Percentiles rank a stretch among this genome's conserved stretches.
Evolutionary conservation across 1,140 invertebrate species (phyloP).

Genomic region (Belonocnema kinseyi): DNA sequence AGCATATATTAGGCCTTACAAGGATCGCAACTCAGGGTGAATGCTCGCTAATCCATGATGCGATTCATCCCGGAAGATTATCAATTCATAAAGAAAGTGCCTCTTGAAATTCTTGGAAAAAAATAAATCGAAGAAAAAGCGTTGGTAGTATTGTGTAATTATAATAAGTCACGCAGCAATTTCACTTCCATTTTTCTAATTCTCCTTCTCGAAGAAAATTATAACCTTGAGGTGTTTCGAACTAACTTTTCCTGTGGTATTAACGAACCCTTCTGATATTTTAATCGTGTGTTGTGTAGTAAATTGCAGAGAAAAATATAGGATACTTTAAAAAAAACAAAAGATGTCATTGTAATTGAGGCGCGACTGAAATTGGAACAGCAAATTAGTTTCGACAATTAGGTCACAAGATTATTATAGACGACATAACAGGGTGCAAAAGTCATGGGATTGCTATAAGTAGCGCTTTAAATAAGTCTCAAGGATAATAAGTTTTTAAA

Average conservation of each 20-base stretch:
- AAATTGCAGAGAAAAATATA: background rate
- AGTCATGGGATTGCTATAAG: too few species aligned
- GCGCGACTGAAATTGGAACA: background rate
- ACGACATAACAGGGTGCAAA: too few species aligned
- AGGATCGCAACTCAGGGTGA: conserved; percentile 6
- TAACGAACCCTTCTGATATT: background rate
- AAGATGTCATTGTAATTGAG: background rate
- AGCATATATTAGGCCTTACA: background rate
- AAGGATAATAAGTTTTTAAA: too few species aligned
- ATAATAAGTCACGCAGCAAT: conserved; percentile 15
- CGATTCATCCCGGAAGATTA: conserved; percentile 24
- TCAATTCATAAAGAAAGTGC: conserved; percentile 20
- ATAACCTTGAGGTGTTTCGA: background rate
- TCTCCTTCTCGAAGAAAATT: background rate
- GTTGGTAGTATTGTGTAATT: conserved; percentile 24
- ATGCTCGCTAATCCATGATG: conserved; percentile 19
- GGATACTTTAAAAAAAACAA: background rate
- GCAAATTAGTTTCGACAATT: background rate
- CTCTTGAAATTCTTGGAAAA: background rate
- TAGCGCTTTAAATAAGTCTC: too few species aligned
- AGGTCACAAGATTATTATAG: too few species aligned
- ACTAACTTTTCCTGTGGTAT: background rate
- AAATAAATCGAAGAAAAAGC: background rate
- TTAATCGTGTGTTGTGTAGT: background rate
- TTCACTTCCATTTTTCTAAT: conserved; percentile 14